Evolutionary conservation across 2,888 invertebrate genomes (phyloP).

Genomic region (Rhimphoctona megacephalus): DNA sequence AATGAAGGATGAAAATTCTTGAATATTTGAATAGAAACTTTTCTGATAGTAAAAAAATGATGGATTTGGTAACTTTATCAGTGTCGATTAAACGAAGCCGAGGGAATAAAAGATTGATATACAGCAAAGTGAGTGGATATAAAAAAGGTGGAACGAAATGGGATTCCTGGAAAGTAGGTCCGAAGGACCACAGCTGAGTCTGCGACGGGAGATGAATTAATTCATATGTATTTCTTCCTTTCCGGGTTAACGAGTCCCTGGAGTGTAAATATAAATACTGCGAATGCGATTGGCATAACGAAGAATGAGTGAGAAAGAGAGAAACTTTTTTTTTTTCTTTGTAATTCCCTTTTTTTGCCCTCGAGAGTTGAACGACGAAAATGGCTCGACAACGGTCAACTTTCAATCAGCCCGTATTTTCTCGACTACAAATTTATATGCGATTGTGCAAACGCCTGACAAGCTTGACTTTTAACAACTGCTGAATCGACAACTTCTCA

Average conservation of each 20-base stretch:
- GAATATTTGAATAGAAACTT: not conserved
- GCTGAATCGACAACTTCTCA: slow-evolving; percentile 10
- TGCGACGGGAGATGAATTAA: slow-evolving; percentile 55
- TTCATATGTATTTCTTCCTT: slow-evolving; percentile 69
- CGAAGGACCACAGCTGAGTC: slow-evolving; percentile 62
- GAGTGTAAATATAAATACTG: slow-evolving; percentile 64
- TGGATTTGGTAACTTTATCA: slow-evolving; percentile 11
- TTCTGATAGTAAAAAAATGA: not conserved
- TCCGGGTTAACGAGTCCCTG: slow-evolving; percentile 68
- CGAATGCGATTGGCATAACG: slow-evolving; percentile 62
- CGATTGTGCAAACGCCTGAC: slow-evolving; percentile 62
- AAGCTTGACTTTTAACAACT: slow-evolving; percentile 32
- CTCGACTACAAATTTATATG: slow-evolving; percentile 64
- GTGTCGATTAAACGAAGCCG: not conserved
- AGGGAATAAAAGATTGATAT: slow-evolving; percentile 22
- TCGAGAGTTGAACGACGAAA: slow-evolving; percentile 57
- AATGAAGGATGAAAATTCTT: not conserved
- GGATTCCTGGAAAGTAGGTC: slow-evolving; percentile 65
- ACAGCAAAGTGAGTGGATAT: slow-evolving; percentile 47
- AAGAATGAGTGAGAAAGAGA: slow-evolving; percentile 51
- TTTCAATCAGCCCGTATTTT: slow-evolving; percentile 61
- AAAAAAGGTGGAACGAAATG: slow-evolving; percentile 42
- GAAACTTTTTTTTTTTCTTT: slow-evolving; percentile 31
- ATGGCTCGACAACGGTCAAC: slow-evolving; percentile 67
- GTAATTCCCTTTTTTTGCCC: slow-evolving; percentile 21